Base-by-base conservation (phyloP, 2,888 invertebrate species). In the Agonopterix arenella region DNA sequence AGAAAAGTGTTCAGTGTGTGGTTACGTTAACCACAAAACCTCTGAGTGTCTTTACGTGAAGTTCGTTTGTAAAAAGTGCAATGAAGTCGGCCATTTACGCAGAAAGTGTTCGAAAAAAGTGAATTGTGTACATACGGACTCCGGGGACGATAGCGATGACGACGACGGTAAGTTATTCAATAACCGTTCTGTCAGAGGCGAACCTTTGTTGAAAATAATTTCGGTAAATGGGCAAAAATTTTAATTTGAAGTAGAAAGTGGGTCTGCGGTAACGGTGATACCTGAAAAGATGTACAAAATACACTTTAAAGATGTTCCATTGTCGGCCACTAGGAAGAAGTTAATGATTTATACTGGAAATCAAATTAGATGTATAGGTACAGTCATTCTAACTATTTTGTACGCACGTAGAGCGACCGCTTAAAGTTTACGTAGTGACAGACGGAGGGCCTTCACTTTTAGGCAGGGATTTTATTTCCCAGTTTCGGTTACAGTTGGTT, bases 1-100 rank as follows among this genome's bases (percentile, higher is more conserved):
- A 48, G 50, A 45, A 28, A 55, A 58, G 52, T 63, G 58, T 49
- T 16, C 45, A n/a, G 60, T 60, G 48, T 61, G 62, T 28, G 62
- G 63, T 11, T 55, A 45, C 44, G 46, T 18, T 1, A 64, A 61
- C 47, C 66, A 64, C 42, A 51, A 52, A 40, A 9, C 57, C 0
- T 44, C 53, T 1, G 46, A 60, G 44, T 66, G 64, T 50, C 55
- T 57, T 7, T 64, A 57, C 41, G 47, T 47, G 0, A 57, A 52
- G 1, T 59, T 53, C 11, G 52, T 11, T 11, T 61, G 63, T 45
- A 59, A 54, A 48, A 59, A 56, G 44, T 60, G 63, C 36, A 48
- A 57, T 8, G 18, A 16, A 8, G 56, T 57, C 36, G 60, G 60
- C 4, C 60, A 59, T 45, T 41, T 60, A 7, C 50, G 46, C 9